These are phyloP conservation scores for Cololabis saira DNA, from an alignment of 2,113 vertebrate species.

Conservation along the genomic window DNA sequence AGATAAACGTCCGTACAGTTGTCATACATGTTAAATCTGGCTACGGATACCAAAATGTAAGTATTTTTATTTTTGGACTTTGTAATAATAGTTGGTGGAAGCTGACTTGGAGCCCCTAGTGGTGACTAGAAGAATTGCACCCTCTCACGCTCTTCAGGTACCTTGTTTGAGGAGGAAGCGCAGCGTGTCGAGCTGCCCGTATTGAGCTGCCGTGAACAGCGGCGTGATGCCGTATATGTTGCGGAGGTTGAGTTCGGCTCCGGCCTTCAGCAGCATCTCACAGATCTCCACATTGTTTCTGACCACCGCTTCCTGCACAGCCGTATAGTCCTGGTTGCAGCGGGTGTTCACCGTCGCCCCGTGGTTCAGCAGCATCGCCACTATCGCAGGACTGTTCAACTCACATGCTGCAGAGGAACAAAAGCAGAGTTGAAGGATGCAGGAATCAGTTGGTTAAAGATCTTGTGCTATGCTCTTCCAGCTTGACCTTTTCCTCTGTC, in stretches of 20 bases:
- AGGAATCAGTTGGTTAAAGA: not conserved
- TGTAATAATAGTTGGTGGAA: too few relatives aligned
- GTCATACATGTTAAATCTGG: too few relatives aligned
- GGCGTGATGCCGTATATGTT: constrained; percentile 90
- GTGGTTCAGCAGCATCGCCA: constrained; percentile 82
- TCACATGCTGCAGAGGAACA: constrained; percentile 86
- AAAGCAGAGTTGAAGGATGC: not conserved
- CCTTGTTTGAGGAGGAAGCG: constrained; percentile 85
- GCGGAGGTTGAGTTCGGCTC: constrained; percentile 86
- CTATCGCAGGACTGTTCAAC: constrained; percentile 79
- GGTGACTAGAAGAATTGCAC: too few relatives aligned
- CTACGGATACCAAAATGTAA: too few relatives aligned
- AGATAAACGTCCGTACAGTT: too few relatives aligned
- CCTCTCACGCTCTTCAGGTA: constrained; percentile 35
- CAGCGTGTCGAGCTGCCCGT: constrained; percentile 85
- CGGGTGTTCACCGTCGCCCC: constrained; percentile 82
- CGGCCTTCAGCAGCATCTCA: constrained; percentile 88
- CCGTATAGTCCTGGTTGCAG: constrained; percentile 89
- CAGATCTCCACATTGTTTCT: constrained; percentile 88
- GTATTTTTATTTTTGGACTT: too few relatives aligned
- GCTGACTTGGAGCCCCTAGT: too few relatives aligned
- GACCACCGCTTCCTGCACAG: constrained; percentile 89
- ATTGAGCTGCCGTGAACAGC: constrained; percentile 91
- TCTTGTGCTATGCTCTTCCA: too few relatives aligned
- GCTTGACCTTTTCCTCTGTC: too few relatives aligned